phyloP scores from a whole-genome alignment of 2,888 invertebrate species.

The Tenthredo mesomela region DNA sequence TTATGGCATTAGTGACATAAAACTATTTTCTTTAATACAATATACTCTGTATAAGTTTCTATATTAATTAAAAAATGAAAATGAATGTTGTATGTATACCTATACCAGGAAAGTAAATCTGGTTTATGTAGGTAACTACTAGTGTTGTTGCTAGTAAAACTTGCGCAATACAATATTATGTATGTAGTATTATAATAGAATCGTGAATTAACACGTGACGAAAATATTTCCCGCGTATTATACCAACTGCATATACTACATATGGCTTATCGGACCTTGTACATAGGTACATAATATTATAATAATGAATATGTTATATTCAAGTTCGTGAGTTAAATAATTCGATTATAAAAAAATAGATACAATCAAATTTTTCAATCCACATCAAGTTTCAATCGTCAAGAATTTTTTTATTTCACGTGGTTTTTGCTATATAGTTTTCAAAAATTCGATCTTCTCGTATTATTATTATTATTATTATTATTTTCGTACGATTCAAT shows the following conservation, averaged over 20 bases:
- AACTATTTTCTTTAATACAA: background rate
- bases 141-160: background rate
- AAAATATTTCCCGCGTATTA: background rate
- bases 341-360: background rate
- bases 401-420: background rate
- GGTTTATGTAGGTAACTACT: background rate
- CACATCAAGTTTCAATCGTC: background rate
- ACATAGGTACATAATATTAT: too few relatives aligned
- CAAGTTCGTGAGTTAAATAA: background rate
- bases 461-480: too few relatives aligned
- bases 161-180: background rate
- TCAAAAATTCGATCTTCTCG: background rate
- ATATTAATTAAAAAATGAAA: background rate
- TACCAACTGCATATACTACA: background rate
- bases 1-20: too few relatives aligned
- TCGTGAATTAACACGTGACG: background rate
- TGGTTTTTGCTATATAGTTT: background rate
- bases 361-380: background rate
- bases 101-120: conserved; percentile 3
- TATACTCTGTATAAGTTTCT: too few relatives aligned
- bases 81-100: conserved; percentile 3
- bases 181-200: background rate
- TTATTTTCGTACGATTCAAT: too few relatives aligned
- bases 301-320: background rate
- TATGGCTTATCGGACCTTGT: background rate